Conservation (phyloP, 2,888 invertebrate genomes). For the Nysson spinosus region DNA sequence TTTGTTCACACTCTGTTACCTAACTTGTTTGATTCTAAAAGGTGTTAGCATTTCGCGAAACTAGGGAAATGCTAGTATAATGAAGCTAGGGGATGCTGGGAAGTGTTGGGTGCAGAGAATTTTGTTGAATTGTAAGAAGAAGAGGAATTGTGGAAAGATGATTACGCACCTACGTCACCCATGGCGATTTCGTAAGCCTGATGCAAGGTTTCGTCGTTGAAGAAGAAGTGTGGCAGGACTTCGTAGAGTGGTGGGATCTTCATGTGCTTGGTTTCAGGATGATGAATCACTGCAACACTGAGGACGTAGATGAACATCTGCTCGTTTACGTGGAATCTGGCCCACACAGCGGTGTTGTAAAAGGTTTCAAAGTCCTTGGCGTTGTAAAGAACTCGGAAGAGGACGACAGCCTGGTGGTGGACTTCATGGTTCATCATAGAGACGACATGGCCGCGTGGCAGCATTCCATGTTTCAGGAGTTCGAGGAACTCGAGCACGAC, state of each 20-base stretch:
- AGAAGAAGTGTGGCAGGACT: constrained; percentile 82
- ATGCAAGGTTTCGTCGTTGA: constrained; percentile 80
- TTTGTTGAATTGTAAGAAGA: not conserved
- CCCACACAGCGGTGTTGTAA: constrained; percentile 80
- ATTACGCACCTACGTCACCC: constrained; percentile 57
- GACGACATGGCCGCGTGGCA: constrained; percentile 70
- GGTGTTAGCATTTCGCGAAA: no score
- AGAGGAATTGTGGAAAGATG: not conserved
- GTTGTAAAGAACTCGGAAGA: constrained; percentile 81
- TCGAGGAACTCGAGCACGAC: constrained; percentile 78
- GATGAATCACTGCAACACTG: constrained; percentile 81
- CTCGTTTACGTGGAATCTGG: constrained; percentile 81
- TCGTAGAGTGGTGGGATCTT: constrained; percentile 85
- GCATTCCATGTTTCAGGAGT: constrained; percentile 72
- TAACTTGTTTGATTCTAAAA: not conserved
- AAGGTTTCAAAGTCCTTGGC: constrained; percentile 82
- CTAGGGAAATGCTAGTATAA: no score
- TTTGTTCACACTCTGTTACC: no score
- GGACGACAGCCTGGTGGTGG: constrained; percentile 78
- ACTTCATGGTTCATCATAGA: constrained; percentile 71
- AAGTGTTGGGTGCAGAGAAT: not conserved
- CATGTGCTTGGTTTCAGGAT: constrained; percentile 80
- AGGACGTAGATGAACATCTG: constrained; percentile 82
- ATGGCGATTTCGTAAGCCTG: constrained; percentile 61
- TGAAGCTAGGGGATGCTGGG: no score